phyloP scores from a whole-genome alignment of 2,113 vertebrate species.

The Hucho hucho region DNA sequence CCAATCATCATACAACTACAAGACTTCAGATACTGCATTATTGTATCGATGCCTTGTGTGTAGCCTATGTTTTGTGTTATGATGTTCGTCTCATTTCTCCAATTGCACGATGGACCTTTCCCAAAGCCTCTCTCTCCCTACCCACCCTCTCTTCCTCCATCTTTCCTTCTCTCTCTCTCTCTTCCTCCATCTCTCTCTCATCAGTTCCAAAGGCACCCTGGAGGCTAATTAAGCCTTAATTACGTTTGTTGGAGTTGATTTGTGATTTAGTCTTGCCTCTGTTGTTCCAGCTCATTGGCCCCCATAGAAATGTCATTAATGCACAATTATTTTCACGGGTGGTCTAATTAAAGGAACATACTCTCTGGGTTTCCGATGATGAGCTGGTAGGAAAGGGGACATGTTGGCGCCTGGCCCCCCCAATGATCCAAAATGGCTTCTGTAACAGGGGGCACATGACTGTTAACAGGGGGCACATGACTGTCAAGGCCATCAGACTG shows the following conservation, averaged over 20 bases:
- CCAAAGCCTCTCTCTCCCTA: background rate
- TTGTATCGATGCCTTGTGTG: too few species aligned
- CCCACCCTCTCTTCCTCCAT: slow-evolving; percentile 18
- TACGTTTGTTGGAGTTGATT: slow-evolving; percentile 86
- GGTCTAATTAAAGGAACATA: slow-evolving; percentile 75
- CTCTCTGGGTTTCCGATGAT: slow-evolving; percentile 64
- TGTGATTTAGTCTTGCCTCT: slow-evolving; percentile 78
- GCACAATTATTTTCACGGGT: slow-evolving; percentile 76
- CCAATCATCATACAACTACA: too few species aligned
- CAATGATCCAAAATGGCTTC: slow-evolving; percentile 61
- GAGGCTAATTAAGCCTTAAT: slow-evolving; percentile 84
- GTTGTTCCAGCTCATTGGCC: slow-evolving; percentile 80
- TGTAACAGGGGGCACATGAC: too few species aligned
- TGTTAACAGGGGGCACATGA: too few species aligned
- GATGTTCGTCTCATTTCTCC: too few species aligned
- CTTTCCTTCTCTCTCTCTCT: slow-evolving; percentile 40
- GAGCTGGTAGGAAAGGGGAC: slow-evolving; percentile 56
- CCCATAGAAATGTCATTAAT: slow-evolving; percentile 81
- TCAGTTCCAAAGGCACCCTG: slow-evolving; percentile 63
- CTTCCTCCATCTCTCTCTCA: slow-evolving; percentile 28
- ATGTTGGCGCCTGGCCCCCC: slow-evolving; percentile 55
- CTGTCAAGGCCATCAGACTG: too few species aligned
- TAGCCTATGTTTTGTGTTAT: too few species aligned
- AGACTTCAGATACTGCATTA: too few species aligned
- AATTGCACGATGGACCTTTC: too few species aligned